Evolutionary conservation across 2,113 vertebrate genomes (phyloP), one percentile per base, ranked within the genome.

Genomic region (Geothlypis trichas): DNA sequence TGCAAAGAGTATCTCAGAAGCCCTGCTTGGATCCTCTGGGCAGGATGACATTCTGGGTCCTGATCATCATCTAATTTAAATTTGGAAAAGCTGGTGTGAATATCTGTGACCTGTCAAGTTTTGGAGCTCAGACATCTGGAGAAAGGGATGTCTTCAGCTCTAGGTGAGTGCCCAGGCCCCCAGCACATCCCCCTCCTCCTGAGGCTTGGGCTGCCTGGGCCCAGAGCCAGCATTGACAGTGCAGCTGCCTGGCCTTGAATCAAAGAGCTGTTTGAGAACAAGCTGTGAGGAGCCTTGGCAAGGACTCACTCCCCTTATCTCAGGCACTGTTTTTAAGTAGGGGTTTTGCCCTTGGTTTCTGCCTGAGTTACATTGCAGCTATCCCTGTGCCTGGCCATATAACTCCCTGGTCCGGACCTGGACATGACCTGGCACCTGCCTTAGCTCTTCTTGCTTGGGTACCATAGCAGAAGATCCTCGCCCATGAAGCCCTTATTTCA

Each of bases 211-310:
- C 66, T 85, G 90, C 52, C 87, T 85, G 90, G 95, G 94, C 93
- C 66, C 17, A 1, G 49, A 81, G 89, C 94, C 95, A 95, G 96
- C 84, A 87, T 67, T 82, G 77, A 67, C 90, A 82, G 84, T 37
- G 87, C 95, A 97, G 95, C 96, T 97, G 95, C 47, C 81, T 89
- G 90, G 87, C 84, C 84, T 94, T 89, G 87, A 91, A 93, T 94
- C 87, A 94, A 96, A 94, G 87, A 81, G 69, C 84, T 93, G 89
- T 89, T 96, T 92, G 90, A 95, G 90, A 94, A 89, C 80, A 95
- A 80, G 76, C 91, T 87, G 62, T 79, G 95, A 91, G 81, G 13
- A 96, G 81, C 69, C 41, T 75, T 58, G 15, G 52, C 10, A 0
- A 58, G 84, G 44, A 89, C 62, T 91, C 42, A 2, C 39, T 89